A percentile compares a stretch with the other conserved stretches of the same genome.
Conservation (phyloP, 2,113 vertebrate species). For the Calypte anna region DNA sequence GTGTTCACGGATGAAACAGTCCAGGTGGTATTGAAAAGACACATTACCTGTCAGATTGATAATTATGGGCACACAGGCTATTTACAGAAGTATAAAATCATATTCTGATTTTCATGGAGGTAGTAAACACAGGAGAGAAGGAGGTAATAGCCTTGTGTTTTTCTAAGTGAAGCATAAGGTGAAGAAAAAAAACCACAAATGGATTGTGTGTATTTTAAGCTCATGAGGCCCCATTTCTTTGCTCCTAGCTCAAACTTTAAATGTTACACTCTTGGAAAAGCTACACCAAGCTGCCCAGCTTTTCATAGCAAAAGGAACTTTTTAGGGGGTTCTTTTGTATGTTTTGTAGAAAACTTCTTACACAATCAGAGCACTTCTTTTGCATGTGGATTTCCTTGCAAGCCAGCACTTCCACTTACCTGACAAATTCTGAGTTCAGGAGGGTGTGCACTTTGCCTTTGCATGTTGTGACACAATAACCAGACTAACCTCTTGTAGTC, state of each 20-base stretch:
- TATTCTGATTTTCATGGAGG: background rate
- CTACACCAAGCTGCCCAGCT: background rate
- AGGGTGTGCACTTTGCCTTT: background rate
- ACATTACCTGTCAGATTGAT: background rate
- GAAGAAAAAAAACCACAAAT: background rate
- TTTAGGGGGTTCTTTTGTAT: background rate
- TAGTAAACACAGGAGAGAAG: background rate
- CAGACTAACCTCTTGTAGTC: constrained; percentile 21
- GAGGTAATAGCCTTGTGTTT: background rate
- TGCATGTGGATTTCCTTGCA: background rate
- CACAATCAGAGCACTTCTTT: background rate
- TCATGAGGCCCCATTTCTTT: background rate
- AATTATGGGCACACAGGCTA: background rate
- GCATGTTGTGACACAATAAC: background rate
- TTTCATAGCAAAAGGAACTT: background rate
- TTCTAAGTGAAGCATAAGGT: background rate
- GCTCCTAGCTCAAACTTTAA: background rate
- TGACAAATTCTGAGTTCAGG: background rate
- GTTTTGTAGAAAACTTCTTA: background rate
- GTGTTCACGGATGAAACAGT: background rate
- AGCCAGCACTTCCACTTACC: background rate
- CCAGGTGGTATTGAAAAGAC: background rate
- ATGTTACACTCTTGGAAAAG: background rate
- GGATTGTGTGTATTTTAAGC: background rate
- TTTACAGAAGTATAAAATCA: background rate